Conservation (phyloP, 2,113 vertebrate species). For the Ammospiza caudacuta region DNA sequence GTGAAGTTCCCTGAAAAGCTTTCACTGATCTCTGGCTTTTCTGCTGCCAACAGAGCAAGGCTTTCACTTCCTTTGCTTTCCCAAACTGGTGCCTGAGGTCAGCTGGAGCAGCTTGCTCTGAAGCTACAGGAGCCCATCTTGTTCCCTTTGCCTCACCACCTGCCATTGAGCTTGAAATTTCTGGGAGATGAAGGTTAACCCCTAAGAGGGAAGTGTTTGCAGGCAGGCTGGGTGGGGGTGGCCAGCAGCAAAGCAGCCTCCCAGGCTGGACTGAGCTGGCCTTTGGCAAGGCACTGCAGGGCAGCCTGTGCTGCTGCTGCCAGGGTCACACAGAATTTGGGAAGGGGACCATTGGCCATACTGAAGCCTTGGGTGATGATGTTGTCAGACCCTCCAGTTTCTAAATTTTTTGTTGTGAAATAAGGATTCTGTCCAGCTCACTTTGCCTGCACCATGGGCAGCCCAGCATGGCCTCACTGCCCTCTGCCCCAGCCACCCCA, state of each 20-base stretch:
- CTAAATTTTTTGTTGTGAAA: neutral
- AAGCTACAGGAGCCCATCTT: neutral
- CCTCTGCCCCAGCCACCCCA: neutral
- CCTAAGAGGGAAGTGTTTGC: neutral
- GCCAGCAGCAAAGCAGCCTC: neutral
- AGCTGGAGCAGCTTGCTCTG: neutral
- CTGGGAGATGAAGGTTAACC: neutral
- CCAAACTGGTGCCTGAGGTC: neutral
- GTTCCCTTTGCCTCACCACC: neutral
- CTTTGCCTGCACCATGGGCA: neutral
- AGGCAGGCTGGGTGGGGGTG: neutral
- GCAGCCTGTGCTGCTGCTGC: neutral
- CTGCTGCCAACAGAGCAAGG: neutral
- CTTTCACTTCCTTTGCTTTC: neutral
- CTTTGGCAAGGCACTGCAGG: neutral
- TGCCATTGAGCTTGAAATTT: neutral
- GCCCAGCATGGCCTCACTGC: accelerated
- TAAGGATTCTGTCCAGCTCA: neutral
- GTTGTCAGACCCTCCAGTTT: neutral
- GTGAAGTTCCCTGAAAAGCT: neutral
- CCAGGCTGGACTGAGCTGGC: neutral
- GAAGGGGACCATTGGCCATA: neutral
- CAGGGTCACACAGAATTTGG: neutral
- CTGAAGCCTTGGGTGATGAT: neutral
- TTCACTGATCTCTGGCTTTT: neutral